Evolutionary conservation across 2,113 vertebrate species (phyloP), one percentile per base, ranked within the genome.

Genomic region (Phyllopteryx taeniolatus): DNA sequence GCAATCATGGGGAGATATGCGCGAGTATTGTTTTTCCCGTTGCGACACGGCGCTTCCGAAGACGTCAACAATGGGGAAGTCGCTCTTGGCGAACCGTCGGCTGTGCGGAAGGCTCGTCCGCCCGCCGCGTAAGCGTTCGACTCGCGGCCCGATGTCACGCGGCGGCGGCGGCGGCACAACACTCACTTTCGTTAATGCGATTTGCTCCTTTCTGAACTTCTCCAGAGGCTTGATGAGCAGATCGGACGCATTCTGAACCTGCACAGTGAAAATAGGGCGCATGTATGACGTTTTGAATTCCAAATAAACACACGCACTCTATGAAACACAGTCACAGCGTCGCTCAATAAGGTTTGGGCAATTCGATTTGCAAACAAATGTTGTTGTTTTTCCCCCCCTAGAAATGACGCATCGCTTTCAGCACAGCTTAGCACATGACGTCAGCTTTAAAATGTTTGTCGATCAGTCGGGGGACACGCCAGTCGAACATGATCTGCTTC

Each of bases 181-280:
- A 79, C 91, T 90, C 91, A 98, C 98, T 93, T 99, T 99, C 73
- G 96, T 98, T 69, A 95, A 93, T 42, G 95, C 95, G 70, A 98
- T 98, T 83, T 98, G 96, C 42, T 99, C 97, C 85, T 98, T 99
- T 51, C 95, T 93, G 77, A 99, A 99, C 86, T 92, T 96, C 90
- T 99, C 98, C 91, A 99, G 63, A 15, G 98, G 98, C 73, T 97
- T 98, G 79, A 99, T 98, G 78, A 99, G 93, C 82, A 99, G 86
- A 86, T 98, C 96, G 20, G 94, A 96, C 0, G 98, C 95, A 1
- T 99, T 99, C 75, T 99, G 96, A 20, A 99, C 95, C 98, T 99
- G 82, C 53, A 83, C 0, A 22, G 43, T 17, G 53, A 72, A 74
- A 83, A 70, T 22, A 77, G 0, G 11, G 31, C 56, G 27, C 10